Evolutionary conservation across 2,113 vertebrate genomes (phyloP).

Genomic region (Dasyprocta punctata): DNA sequence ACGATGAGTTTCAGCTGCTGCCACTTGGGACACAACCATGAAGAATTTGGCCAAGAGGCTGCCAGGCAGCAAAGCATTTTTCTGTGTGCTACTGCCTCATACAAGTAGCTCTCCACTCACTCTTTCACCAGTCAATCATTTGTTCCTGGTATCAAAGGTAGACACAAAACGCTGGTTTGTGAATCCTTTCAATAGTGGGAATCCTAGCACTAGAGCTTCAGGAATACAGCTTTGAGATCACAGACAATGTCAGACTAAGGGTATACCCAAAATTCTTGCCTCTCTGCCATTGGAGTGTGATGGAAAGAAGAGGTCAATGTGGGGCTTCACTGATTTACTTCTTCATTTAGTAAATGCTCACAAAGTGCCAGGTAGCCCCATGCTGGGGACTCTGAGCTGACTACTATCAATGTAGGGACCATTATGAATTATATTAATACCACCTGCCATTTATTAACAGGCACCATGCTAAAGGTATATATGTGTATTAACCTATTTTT

Average conservation of each 20-base stretch:
- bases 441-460: not conserved
- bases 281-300: not conserved
- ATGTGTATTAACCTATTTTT: not conserved
- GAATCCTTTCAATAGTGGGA: not conserved
- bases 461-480: not conserved
- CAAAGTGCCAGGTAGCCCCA: not conserved
- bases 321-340: not conserved
- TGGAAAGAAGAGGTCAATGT: not conserved
- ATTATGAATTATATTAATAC: not conserved
- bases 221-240: not conserved
- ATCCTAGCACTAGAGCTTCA: not conserved
- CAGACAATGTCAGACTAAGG: not conserved
- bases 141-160: not conserved
- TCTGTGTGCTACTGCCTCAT: not conserved
- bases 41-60: not conserved
- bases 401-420: not conserved
- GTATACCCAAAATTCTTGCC: not conserved
- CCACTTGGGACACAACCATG: not conserved
- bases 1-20: not conserved
- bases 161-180: not conserved
- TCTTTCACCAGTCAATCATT: not conserved
- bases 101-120: not conserved
- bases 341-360: not conserved
- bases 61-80: not conserved
- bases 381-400: not conserved